These are phyloP conservation scores for Dryoscopus gambensis DNA, from an alignment of 2,113 vertebrate genomes.

Conservation along the genomic window DNA sequence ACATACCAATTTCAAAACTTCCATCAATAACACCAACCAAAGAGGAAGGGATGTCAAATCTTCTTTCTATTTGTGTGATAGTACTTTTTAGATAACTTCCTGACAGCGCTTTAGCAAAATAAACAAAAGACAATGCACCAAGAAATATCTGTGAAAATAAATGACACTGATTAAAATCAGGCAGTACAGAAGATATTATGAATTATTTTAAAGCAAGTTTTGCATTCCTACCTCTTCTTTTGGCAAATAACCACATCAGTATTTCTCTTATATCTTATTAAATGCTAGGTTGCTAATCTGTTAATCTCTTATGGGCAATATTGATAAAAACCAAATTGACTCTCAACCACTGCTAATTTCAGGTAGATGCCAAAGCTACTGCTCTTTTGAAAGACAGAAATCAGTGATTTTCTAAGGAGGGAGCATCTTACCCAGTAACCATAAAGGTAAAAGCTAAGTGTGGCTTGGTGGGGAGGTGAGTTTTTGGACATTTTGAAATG, in stretches of 20 bases:
- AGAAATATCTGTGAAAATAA: slow-evolving; percentile 82
- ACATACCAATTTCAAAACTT: slow-evolving; percentile 95
- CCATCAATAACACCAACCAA: slow-evolving; percentile 91
- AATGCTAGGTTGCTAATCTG: neutral
- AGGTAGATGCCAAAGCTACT: neutral
- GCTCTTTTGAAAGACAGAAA: neutral
- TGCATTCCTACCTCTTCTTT: neutral
- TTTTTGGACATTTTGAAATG: neutral
- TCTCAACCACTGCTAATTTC: neutral
- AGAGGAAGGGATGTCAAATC: slow-evolving; percentile 92
- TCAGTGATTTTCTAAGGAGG: neutral
- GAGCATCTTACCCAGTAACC: neutral
- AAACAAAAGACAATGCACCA: slow-evolving; percentile 87
- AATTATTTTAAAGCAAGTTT: neutral
- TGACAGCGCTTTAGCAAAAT: slow-evolving; percentile 89
- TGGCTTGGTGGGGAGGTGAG: neutral
- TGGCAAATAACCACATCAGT: neutral
- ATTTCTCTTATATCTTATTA: neutral
- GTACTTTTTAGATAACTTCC: slow-evolving; percentile 96
- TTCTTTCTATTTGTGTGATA: slow-evolving; percentile 92
- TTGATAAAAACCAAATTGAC: neutral
- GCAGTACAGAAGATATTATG: neutral
- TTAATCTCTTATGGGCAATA: neutral
- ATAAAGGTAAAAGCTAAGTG: neutral
- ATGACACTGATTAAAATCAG: neutral